A percentile compares a stretch with the other conserved stretches of the same genome.
phyloP scores from a whole-genome alignment of 1,140 invertebrate species.

The Drosophila yakuba region DNA sequence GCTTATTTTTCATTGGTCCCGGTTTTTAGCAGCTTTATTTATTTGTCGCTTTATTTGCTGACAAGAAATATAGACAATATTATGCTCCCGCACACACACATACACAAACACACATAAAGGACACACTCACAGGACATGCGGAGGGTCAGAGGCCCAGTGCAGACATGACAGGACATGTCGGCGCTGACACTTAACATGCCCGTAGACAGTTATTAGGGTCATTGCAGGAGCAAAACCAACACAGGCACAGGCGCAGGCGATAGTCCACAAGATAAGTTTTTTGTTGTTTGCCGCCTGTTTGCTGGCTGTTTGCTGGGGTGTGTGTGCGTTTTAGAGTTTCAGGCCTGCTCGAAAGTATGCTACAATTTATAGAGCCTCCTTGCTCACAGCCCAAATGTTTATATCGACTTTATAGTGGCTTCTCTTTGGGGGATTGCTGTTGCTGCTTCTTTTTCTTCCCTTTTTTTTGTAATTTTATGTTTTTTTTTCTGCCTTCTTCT shows the following conservation, averaged over 20 bases:
- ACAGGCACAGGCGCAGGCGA: slow-evolving; percentile 12
- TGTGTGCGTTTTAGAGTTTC: slow-evolving; percentile 71
- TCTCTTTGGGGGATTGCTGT: slow-evolving; percentile 41
- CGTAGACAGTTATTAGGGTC: slow-evolving; percentile 82
- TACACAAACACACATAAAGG: slow-evolving; percentile 7
- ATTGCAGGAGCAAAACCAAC: slow-evolving; percentile 44
- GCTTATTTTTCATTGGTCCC: slow-evolving; percentile 53
- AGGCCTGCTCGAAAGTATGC: slow-evolving; percentile 61
- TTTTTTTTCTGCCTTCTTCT: slow-evolving; percentile 14
- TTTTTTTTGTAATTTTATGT: background rate
- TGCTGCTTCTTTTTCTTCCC: slow-evolving; percentile 10
- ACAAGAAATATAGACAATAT: slow-evolving; percentile 83
- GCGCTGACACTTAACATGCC: slow-evolving; percentile 81
- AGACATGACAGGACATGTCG: slow-evolving; percentile 77
- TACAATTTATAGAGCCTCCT: slow-evolving; percentile 72
- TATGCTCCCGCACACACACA: slow-evolving; percentile 40
- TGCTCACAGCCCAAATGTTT: slow-evolving; percentile 71
- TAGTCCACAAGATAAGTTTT: slow-evolving; percentile 49
- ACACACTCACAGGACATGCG: slow-evolving; percentile 15
- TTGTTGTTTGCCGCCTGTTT: slow-evolving; percentile 14
- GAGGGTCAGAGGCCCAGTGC: slow-evolving; percentile 41
- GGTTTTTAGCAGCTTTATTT: slow-evolving; percentile 80
- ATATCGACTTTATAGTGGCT: slow-evolving; percentile 74
- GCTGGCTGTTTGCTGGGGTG: background rate
- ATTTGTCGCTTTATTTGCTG: slow-evolving; percentile 79